Conservation (phyloP, 2,888 invertebrate species). For the Epsilonema sp. region DNA sequence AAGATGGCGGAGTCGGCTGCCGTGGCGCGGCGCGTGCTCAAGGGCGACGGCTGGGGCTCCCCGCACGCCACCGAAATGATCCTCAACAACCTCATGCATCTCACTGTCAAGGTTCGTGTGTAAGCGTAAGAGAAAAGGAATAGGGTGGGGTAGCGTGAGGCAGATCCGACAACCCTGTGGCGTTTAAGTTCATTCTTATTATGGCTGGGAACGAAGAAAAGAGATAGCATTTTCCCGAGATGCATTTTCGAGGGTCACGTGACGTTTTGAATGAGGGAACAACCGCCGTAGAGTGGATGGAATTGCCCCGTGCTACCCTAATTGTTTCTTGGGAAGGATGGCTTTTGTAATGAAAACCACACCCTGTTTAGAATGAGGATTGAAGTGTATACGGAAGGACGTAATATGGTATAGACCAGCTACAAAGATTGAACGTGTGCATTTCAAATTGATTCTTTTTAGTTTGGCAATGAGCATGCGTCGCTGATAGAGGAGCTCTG, state of each 20-base stretch:
- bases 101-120: constrained; percentile 60
- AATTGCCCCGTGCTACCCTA: too few relatives aligned
- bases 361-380: background rate
- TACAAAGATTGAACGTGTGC: too few relatives aligned
- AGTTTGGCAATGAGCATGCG: constrained; percentile 87
- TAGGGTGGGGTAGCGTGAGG: too few relatives aligned
- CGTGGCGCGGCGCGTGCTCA: constrained; percentile 38
- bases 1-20: constrained; percentile 31
- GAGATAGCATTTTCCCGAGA: too few relatives aligned
- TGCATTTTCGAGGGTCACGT: too few relatives aligned
- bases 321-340: too few relatives aligned
- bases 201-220: too few relatives aligned
- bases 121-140: constrained; percentile 4
- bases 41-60: constrained; percentile 87
- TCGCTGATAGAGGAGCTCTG: constrained; percentile 87
- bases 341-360: constrained; percentile 1
- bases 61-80: constrained; percentile 99
- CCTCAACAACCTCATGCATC: constrained; percentile 89
- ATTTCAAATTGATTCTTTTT: constrained; percentile 15
- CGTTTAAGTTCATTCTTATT: too few relatives aligned
- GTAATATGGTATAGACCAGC: too few relatives aligned
- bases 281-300: too few relatives aligned
- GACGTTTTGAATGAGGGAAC: too few relatives aligned
- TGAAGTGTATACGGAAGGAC: background rate
- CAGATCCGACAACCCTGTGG: too few relatives aligned